These are phyloP conservation scores for Melospiza melodia DNA, from an alignment of 2,113 vertebrate genomes.

Conservation along the genomic window DNA sequence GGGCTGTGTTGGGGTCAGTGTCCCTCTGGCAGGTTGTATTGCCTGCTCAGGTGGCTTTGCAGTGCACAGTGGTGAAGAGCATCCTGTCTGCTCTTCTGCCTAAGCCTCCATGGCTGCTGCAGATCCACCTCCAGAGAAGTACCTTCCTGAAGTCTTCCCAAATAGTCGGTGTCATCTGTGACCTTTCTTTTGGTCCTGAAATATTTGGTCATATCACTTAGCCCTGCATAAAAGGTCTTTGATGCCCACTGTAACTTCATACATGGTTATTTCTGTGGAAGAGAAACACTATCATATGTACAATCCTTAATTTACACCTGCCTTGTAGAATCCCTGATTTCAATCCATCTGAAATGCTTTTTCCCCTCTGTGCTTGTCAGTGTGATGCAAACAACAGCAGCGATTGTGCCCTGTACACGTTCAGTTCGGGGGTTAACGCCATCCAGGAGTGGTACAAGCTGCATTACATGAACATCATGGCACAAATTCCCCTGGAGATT, in stretches of 20 bases:
- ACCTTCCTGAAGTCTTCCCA: neutral
- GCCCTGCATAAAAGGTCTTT: neutral
- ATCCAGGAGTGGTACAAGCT: slow-evolving; percentile 86
- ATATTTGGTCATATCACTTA: neutral
- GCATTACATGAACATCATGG: slow-evolving; percentile 86
- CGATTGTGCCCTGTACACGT: slow-evolving; percentile 77
- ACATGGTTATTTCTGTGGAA: neutral
- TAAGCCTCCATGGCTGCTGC: neutral
- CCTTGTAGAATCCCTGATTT: neutral
- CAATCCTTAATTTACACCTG: neutral
- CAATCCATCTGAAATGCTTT: neutral
- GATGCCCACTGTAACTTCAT: neutral
- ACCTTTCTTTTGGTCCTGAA: neutral
- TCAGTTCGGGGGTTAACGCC: slow-evolving; percentile 81
- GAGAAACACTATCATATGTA: neutral
- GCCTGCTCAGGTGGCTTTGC: neutral
- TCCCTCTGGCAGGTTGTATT: fast-evolving
- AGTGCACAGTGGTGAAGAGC: neutral
- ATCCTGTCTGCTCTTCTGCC: neutral
- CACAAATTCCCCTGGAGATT: slow-evolving; percentile 76
- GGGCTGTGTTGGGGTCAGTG: neutral
- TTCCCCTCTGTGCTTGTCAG: slow-evolving; percentile 50
- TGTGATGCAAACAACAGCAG: slow-evolving; percentile 72
- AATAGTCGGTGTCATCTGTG: neutral
- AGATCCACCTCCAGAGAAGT: neutral